These are phyloP conservation scores for Melangyna quadrimaculata DNA, from an alignment of 2,888 invertebrate species.

Conservation along the genomic window DNA sequence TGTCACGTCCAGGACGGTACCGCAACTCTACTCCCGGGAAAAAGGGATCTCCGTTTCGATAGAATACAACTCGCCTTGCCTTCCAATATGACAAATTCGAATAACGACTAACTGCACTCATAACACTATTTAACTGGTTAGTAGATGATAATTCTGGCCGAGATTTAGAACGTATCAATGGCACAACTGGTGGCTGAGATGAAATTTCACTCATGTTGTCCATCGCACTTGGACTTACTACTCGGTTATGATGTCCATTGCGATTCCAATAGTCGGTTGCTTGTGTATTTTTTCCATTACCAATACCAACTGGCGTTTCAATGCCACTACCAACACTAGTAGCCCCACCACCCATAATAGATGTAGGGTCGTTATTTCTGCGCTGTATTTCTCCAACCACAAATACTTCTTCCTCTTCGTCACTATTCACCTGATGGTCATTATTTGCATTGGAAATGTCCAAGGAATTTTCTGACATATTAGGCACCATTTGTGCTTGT, in stretches of 20 bases:
- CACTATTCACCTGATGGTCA: slow-evolving; percentile 41
- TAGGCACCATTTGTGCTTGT: slow-evolving; percentile 61
- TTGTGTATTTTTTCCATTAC: slow-evolving; percentile 71
- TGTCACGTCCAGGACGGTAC: slow-evolving; percentile 93
- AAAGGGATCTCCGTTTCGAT: slow-evolving; percentile 96
- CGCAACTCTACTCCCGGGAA: slow-evolving; percentile 94
- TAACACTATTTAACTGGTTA: slow-evolving; percentile 75
- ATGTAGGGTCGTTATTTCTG: slow-evolving; percentile 76
- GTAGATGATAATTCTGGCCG: slow-evolving; percentile 79
- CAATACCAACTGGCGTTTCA: slow-evolving; percentile 55
- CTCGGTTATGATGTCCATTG: slow-evolving; percentile 73
- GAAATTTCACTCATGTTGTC: slow-evolving; percentile 85
- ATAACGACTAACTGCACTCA: slow-evolving; percentile 85
- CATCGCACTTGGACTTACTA: slow-evolving; percentile 78
- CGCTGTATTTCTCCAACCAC: slow-evolving; percentile 52
- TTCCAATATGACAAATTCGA: slow-evolving; percentile 93
- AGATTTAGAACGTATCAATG: slow-evolving; percentile 80
- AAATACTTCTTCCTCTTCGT: slow-evolving; percentile 69
- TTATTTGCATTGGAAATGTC: slow-evolving; percentile 43
- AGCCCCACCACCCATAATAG: slow-evolving; percentile 73
- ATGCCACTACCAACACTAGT: slow-evolving; percentile 64
- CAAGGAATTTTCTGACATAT: slow-evolving; percentile 72
- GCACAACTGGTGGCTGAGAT: slow-evolving; percentile 81
- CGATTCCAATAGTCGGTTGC: slow-evolving; percentile 75
- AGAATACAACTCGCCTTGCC: slow-evolving; percentile 93